Evolutionary conservation across 1,140 invertebrate genomes (phyloP), one percentile per base, ranked within the genome.

Genomic region (Bombus consobrinus): DNA sequence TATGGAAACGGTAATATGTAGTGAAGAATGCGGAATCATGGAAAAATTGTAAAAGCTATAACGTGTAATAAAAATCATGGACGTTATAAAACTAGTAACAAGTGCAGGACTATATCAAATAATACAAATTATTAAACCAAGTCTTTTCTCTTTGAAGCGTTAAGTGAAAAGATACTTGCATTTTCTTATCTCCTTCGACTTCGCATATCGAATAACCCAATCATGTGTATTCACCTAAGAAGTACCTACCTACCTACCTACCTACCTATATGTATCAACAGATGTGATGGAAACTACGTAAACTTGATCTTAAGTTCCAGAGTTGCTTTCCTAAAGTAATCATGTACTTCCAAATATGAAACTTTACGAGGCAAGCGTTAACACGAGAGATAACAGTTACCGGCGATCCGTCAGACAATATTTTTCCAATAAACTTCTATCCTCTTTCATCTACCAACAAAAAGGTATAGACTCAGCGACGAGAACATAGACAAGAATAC

Each of bases 401-500:
- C 4, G 41, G n/a, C 41, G 41, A 74, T 47, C 25, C 12, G 71
- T 41, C 41, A 10, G 22, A 25, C 10, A 15, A 77, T 39, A 59
- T 12, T 59, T 77, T 81, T 32, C 47, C 79, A 72, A 81, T 72
- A 82, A 82, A 81, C 18, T 2, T 5, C 4, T 2, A 3, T n/a
- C 13, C 13, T 13, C 47, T 8, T 13, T 64, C n/a, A 2, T 37
- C 15, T n/a, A 15, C 9, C 53, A 5, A n/a, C 32, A 5, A 59
- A 59, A 72, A 25, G 47, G 3, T 28, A 69, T 32, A 13, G 10
- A 8, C 34, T 3, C 13, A 43, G 2, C 32, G 41, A 81, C 78
- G 41, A 69, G 71, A 72, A 81, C 78, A 73, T 53, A 15, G 53
- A 5, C 57, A 47, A 32, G 76, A 77, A 86, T 39, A 80, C 12